Conservation (phyloP, 2,888 invertebrate genomes). For the Drosophila recens region DNA sequence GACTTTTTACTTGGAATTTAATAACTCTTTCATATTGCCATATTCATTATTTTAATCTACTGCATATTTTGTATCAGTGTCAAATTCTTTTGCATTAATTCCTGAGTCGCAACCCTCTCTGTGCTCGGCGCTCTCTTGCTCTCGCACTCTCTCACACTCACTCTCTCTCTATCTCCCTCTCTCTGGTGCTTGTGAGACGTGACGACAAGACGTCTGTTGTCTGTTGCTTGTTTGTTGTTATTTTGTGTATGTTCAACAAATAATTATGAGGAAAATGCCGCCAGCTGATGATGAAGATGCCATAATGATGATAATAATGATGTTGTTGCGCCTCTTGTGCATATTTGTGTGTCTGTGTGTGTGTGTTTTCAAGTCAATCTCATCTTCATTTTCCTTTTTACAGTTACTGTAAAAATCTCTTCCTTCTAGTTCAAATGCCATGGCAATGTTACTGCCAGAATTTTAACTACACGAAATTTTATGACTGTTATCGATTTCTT, state of each 20-base stretch:
- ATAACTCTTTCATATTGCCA: neutral
- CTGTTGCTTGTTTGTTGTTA: slow-evolving; percentile 47
- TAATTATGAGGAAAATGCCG: slow-evolving; percentile 53
- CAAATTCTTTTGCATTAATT: slow-evolving; percentile 8
- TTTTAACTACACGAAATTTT: slow-evolving; percentile 65
- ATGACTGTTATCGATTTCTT: slow-evolving; percentile 66
- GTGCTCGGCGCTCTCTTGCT: neutral
- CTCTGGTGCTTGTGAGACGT: slow-evolving; percentile 1
- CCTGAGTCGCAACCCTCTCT: slow-evolving; percentile 6
- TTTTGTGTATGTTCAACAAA: slow-evolving; percentile 40
- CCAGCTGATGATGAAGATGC: slow-evolving; percentile 34
- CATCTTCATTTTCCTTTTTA: slow-evolving; percentile 61
- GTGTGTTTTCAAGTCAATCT: slow-evolving; percentile 51
- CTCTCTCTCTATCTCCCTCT: slow-evolving; percentile 12
- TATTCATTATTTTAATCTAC: neutral
- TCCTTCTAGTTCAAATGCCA: slow-evolving; percentile 19
- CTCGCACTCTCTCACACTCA: neutral
- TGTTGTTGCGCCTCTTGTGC: slow-evolving; percentile 16
- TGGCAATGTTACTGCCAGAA: slow-evolving; percentile 36
- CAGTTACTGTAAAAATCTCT: slow-evolving; percentile 60
- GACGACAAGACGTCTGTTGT: slow-evolving; percentile 23
- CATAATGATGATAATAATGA: slow-evolving; percentile 43
- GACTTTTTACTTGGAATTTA: neutral
- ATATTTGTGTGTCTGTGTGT: neutral
- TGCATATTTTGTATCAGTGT: neutral